phyloP scores from a whole-genome alignment of 23 tunicate species.

The Styela clava region DNA sequence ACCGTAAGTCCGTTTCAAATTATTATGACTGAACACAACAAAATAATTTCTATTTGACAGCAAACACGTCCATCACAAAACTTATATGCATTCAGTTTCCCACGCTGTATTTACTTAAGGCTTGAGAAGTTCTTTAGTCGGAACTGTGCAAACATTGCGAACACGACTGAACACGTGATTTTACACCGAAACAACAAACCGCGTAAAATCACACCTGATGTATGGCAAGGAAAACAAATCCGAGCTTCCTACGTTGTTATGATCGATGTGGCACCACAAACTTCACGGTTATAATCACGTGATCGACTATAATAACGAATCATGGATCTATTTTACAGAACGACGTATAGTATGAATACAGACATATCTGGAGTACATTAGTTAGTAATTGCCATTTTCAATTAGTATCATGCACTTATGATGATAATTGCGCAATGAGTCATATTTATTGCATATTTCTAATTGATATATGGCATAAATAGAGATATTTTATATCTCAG shows the following conservation, averaged over 20 bases:
- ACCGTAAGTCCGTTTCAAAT: no score
- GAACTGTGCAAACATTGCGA: constrained; percentile 32
- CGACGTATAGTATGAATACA: no score
- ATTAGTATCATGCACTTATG: no score
- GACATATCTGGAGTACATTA: no score
- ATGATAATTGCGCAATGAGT: no score
- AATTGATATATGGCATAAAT: no score
- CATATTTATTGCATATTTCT: no score
- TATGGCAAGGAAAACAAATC: neutral
- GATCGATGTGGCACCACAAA: neutral
- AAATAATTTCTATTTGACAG: neutral
- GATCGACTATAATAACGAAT: no score
- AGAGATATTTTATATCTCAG: no score
- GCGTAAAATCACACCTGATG: neutral
- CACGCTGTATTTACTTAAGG: constrained; percentile 32
- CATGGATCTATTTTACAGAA: no score
- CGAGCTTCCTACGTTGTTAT: neutral
- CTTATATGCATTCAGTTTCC: constrained; percentile 7
- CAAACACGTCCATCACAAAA: neutral
- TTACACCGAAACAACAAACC: neutral
- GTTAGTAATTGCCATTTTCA: no score
- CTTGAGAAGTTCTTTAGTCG: constrained; percentile 34
- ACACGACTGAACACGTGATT: constrained; percentile 10
- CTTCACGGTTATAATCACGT: neutral
- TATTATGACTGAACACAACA: no score